Evolutionary conservation across 2,888 invertebrate genomes (phyloP), one percentile per base, ranked within the genome.

Genomic region (Drosophila quinaria): DNA sequence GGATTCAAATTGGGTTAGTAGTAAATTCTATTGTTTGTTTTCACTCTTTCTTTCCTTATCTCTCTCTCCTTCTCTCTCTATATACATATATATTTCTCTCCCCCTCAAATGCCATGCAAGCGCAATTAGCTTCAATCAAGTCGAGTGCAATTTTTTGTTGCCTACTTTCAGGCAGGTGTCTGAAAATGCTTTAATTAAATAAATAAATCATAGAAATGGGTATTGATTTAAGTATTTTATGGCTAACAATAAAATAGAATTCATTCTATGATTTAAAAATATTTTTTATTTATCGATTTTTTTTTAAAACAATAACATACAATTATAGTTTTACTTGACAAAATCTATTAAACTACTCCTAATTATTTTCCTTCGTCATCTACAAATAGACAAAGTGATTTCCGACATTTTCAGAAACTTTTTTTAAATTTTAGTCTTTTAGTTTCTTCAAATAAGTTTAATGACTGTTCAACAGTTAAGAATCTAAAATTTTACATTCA

Each of bases 1-100:
- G 67, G 56, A 67, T 70, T 66, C 65, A 75, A 86, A 85, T 82
- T 86, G 85, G 85, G 85, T 86, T 76, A 76, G 76, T 81, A 82
- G 85, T 81, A 73, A 81, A 65, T 73, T 73, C 72, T 65, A 47
- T 74, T 79, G 73, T 75, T 78, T 78, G 77, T 70, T 78, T 78
- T 73, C 63, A 58, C 78, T 61, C 22, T 17, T n/a, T 29, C n/a
- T 29, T 6, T 41, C 25, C 11, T 37, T 25, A 25, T 25, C 9
- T 3, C 1, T 17, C 35, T 42, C 50, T 19, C 8, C 15, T 15
- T 22, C 22, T 22, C 0, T 4, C 22, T 22, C 4, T 22, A 22
- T 22, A 22, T 4, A 4, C 4, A 2, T 22, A 5, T 22, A 25
- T 39, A 4, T 17, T 15, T 42, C 35, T 25, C 54, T 49, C 15